These are phyloP conservation scores for Phyllotreta striolata DNA, from an alignment of 2,888 invertebrate genomes.

Conservation along the genomic window DNA sequence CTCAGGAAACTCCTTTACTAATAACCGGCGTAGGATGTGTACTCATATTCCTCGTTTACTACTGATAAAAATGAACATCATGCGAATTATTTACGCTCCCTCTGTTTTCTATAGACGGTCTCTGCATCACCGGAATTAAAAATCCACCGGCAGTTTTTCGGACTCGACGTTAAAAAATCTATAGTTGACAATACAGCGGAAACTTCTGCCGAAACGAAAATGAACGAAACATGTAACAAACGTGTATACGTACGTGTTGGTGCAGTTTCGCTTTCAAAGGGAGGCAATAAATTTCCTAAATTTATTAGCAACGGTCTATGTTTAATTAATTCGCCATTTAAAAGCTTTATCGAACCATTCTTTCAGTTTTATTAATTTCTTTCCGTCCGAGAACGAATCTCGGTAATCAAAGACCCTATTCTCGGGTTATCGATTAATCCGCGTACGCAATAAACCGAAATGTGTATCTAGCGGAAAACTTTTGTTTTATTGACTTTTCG, in stretches of 20 bases:
- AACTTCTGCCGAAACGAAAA: slow-evolving; percentile 22
- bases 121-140: slow-evolving; percentile 47
- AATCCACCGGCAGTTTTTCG: slow-evolving; percentile 34
- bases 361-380: too few relatives aligned
- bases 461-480: slow-evolving; percentile 18
- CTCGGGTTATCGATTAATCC: slow-evolving; percentile 1
- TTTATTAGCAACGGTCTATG: too few relatives aligned
- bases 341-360: too few relatives aligned
- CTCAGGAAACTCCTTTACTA: too few relatives aligned
- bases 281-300: too few relatives aligned
- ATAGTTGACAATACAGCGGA: slow-evolving; percentile 33
- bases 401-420: slow-evolving; percentile 6
- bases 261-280: too few relatives aligned
- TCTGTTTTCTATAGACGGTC: slow-evolving; percentile 37
- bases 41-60: too few relatives aligned
- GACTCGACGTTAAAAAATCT: slow-evolving; percentile 25
- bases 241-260: slow-evolving; percentile 7
- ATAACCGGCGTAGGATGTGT: too few relatives aligned
- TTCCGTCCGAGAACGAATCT: neutral
- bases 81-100: slow-evolving; percentile 35
- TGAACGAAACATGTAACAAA: slow-evolving; percentile 18
- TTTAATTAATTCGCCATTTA: too few relatives aligned
- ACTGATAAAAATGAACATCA: slow-evolving; percentile 39
- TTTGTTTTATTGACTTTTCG: slow-evolving; percentile 22
- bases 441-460: neutral